These are phyloP conservation scores for Reticulitermes speratus DNA, from an alignment of 1,140 invertebrate genomes.

Conservation along the genomic window DNA sequence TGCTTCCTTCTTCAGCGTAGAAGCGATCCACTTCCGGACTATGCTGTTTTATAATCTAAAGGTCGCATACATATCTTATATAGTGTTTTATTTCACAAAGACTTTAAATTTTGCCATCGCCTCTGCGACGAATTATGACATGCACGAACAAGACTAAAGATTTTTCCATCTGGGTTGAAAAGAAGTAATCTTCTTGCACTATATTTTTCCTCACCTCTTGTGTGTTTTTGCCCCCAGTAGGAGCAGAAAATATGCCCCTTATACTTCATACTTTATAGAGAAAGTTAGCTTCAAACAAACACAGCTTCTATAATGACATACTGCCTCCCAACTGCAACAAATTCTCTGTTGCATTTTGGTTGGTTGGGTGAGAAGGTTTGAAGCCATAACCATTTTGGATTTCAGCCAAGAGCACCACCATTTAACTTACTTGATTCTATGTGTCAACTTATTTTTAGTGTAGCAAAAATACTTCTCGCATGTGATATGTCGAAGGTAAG, in stretches of 20 bases:
- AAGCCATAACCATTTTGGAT: slow-evolving; percentile 11
- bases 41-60: too few relatives aligned
- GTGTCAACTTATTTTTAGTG: not conserved
- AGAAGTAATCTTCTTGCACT: not conserved
- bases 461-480: not conserved
- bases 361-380: not conserved
- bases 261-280: not conserved
- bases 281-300: slow-evolving; percentile 7
- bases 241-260: not conserved
- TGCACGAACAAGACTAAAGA: not conserved
- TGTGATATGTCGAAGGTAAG: not conserved
- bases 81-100: not conserved
- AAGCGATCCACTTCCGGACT: too few relatives aligned
- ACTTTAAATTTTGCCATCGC: not conserved
- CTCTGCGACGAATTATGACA: not conserved
- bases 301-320: not conserved
- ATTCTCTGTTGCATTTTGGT: not conserved
- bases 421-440: not conserved
- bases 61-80: too few relatives aligned
- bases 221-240: not conserved
- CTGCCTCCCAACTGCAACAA: not conserved
- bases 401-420: not conserved
- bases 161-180: not conserved
- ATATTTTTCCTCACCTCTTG: not conserved
- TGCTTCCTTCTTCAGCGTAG: too few relatives aligned